Evolutionary conservation across 1,140 invertebrate species (phyloP).

Genomic region (Cheumatopsyche charites): DNA sequence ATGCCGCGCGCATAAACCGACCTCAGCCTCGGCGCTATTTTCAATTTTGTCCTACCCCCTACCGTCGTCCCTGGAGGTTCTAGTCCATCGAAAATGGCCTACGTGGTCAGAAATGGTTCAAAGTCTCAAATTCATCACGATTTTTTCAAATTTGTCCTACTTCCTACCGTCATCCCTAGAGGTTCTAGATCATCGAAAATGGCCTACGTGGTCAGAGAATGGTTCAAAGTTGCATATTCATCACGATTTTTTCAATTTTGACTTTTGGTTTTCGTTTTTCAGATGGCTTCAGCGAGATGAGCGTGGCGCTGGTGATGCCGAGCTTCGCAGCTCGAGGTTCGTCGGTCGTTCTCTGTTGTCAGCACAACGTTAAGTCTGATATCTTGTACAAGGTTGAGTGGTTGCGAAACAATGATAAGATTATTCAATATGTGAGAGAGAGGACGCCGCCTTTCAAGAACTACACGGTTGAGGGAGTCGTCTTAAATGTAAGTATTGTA

Average conservation of each 20-base stretch:
- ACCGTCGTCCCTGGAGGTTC: too few species aligned
- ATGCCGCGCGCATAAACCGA: too few species aligned
- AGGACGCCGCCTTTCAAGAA: conserved; percentile 74
- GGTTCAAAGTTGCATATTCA: not conserved
- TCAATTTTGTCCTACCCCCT: too few species aligned
- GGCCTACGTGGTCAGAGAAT: too few species aligned
- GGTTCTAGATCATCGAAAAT: too few species aligned
- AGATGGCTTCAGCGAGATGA: conserved; percentile 51
- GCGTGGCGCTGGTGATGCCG: conserved; percentile 59
- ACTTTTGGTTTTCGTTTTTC: not conserved
- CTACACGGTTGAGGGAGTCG: conserved; percentile 69
- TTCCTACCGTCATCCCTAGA: too few species aligned
- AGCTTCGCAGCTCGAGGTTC: conserved; percentile 57
- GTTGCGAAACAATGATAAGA: conserved; percentile 74
- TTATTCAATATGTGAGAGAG: conserved; percentile 79
- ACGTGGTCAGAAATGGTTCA: too few species aligned
- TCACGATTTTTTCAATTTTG: not conserved
- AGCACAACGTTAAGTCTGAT: conserved; percentile 67
- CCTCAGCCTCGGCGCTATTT: too few species aligned
- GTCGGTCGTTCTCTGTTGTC: conserved; percentile 65
- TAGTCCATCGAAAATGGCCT: too few species aligned
- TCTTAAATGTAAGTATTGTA: conserved; percentile 75
- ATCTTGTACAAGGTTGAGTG: conserved; percentile 75
- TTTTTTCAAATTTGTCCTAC: not conserved
- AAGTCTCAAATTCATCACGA: not conserved